Conservation (phyloP, 1,140 invertebrate genomes). For the Zaprionus tsacasi region DNA sequence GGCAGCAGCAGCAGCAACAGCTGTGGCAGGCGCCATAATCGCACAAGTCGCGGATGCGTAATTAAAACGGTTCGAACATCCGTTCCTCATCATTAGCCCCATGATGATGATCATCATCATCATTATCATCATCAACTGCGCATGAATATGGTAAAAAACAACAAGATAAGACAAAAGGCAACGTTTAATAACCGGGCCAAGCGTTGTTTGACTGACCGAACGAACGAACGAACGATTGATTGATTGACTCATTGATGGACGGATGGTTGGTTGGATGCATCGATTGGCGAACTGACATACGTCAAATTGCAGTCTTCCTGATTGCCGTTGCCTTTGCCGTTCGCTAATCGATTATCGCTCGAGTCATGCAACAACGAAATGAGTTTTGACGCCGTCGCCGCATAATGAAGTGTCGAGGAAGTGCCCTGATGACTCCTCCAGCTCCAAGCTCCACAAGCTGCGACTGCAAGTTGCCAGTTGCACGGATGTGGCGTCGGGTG, state of each 20-base stretch:
- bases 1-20: not conserved
- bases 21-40: constrained; percentile 26
- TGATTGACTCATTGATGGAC: constrained; percentile 31
- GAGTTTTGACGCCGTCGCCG: constrained; percentile 43
- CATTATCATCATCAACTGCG: not conserved
- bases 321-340: constrained; percentile 46
- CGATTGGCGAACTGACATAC: constrained; percentile 40
- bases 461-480: not conserved
- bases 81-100: constrained; percentile 53
- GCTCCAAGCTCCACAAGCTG: not conserved
- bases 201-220: constrained; percentile 31
- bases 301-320: constrained; percentile 77
- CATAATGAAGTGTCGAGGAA: constrained; percentile 53
- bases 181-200: constrained; percentile 25
- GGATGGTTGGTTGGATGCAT: not conserved
- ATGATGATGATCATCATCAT: not conserved
- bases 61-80: constrained; percentile 71
- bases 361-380: constrained; percentile 52
- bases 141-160: constrained; percentile 64
- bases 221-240: constrained; percentile 22
- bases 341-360: constrained; percentile 39
- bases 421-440: not conserved
- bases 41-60: constrained; percentile 58
- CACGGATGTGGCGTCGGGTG: not conserved
- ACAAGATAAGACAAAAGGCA: constrained; percentile 1